Percentiles rank a stretch among this genome's conserved stretches.
Evolutionary conservation across 2,888 invertebrate species (phyloP).

Genomic region (Tetragnatha montana): DNA sequence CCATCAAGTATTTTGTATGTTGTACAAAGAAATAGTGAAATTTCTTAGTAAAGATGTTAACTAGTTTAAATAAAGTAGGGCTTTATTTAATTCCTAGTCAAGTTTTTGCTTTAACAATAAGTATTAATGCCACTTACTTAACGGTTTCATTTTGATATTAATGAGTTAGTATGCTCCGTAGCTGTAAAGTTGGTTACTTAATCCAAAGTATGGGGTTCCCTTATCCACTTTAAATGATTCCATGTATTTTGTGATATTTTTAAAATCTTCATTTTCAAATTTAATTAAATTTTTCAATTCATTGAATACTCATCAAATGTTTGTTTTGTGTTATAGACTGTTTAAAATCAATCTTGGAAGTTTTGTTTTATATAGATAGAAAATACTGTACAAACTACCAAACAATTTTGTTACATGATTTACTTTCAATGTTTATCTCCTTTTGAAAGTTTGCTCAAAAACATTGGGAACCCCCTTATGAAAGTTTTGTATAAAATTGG

Average conservation of each 20-base stretch:
- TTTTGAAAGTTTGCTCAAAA: constrained; percentile 49
- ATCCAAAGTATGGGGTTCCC: constrained; percentile 32
- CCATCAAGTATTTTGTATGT: constrained; percentile 18
- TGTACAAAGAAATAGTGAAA: constrained; percentile 8
- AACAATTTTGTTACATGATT: neutral
- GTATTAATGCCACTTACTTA: constrained; percentile 54
- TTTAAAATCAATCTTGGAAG: neutral
- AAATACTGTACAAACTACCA: neutral
- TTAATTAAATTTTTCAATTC: neutral
- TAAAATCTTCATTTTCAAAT: neutral
- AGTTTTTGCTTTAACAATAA: constrained; percentile 38
- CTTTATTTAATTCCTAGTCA: constrained; percentile 66
- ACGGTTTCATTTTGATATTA: neutral
- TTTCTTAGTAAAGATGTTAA: constrained; percentile 17
- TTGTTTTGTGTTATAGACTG: neutral
- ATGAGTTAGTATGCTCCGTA: neutral
- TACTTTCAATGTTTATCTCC: neutral
- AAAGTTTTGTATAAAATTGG: constrained; percentile 6
- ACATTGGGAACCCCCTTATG: constrained; percentile 36
- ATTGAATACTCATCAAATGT: neutral
- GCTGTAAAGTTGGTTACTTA: constrained; percentile 26
- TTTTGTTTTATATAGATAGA: neutral
- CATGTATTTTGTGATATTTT: constrained; percentile 9
- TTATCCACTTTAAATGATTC: constrained; percentile 5
- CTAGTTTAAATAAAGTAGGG: constrained; percentile 36